Evolutionary conservation across 2,888 invertebrate genomes (phyloP), one percentile per base, ranked within the genome.

Genomic region (Dinocampus coccinellae): DNA sequence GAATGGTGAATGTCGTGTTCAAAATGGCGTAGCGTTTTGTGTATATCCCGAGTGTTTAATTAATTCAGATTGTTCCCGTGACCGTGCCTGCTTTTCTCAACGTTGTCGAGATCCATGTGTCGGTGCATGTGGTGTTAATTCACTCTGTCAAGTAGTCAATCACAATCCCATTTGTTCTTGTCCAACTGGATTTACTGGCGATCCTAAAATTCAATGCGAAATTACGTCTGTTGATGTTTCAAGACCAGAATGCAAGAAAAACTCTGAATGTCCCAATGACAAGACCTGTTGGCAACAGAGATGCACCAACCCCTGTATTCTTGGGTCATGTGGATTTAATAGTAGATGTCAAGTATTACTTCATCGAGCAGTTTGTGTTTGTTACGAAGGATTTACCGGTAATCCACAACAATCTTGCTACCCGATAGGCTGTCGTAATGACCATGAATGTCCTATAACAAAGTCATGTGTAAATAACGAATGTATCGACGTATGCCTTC

Each of bases 31-130:
- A 3, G 94, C 95, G 0, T 90, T 91, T 65, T 96, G 96, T 82
- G 90, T 91, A 68, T 96, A 95, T 87, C 96, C 96, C 0, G 97
- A 96, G 87, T 97, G 97, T 86, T 89, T 96, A 2, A 92, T 94
- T 67, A 96, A 96, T 83, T 93, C 94, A n/a, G 96, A 97, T 80
- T 97, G 97, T 87, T 91, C 95, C 0, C 91, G 94, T 69, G 92
- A 95, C 76, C 92, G 93, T 78, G 93, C 95, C 1, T 97, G 96
- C 83, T 93, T 94, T 80, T 91, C 92, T 47, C 95, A 95, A 77
- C 94, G 93, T 84, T 97, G 97, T 82, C 90, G 92, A 73, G 95
- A 97, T 88, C 96, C 96, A 47, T 95, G 95, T 83, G 89, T 92
- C 68, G 93, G 93, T 76, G 92, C 94, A 13, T 97, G 96, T 80